Base-by-base conservation (phyloP, 1,140 invertebrate species). In the Cherax quadricarinatus region DNA sequence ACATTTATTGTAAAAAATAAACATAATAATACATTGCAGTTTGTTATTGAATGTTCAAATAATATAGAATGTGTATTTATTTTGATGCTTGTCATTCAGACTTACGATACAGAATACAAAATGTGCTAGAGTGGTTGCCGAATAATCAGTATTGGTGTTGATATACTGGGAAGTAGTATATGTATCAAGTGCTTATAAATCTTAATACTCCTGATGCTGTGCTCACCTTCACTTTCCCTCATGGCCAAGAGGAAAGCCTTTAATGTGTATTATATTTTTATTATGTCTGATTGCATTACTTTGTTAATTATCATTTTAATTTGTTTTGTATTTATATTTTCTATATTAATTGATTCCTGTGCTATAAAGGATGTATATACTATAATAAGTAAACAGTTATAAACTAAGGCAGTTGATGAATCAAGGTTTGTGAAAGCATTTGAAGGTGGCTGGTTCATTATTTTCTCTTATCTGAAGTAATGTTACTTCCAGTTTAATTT, bases 181-280 rank as follows among this genome's bases (percentile, higher is more conserved):
- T 83, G 81, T 18, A 57, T 83, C 81, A 83, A 57, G 81, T 83
- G 81, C 81, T 57, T 85, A 53, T 85, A 48, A 48, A 85, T 70
- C 62, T 49, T 85, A 66, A 85, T 85, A 85, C 83, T 85, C 83
- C 60, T 48, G 60, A 85, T 70, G 83, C 60, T 85, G 83, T 70
- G 60, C 83, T 85, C 83, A 85, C 83, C 66, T 85, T 66, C 83
- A 30, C 70, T 30, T 24, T 75, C 70, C 12, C n/a, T 75, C 7
- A 75, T 24, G 70, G n/a, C 70, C 70, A 30, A 24, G n/a, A 75
- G 21, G 24, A 75, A 75, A 30, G 70, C 5, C n/a, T 30, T 24
- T 12, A 30, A 4, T 75, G 5, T 75, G 70, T 75, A 24, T 21
- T 60, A 60, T 60, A 10, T 60, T 16, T 75, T 75, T 10, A 75